These are phyloP conservation scores for Drosophila anomalata DNA, from an alignment of 2,888 invertebrate species.

Conservation along the genomic window DNA sequence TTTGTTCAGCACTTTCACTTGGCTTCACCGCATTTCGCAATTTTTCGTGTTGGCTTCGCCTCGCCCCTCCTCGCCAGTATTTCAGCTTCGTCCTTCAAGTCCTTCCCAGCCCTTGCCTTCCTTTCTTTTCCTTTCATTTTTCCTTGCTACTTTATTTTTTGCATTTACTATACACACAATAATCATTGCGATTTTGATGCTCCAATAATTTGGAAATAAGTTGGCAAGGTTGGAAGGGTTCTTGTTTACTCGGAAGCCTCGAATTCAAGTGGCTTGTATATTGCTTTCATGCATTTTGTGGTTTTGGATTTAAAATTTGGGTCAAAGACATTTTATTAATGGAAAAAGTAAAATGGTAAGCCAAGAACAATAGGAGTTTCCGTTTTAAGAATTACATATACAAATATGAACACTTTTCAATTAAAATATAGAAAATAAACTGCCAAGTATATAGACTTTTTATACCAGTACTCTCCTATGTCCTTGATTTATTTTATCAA, in stretches of 20 bases:
- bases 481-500: background rate
- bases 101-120: slow-evolving; percentile 4
- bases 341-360: background rate
- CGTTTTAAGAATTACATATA: too few relatives aligned
- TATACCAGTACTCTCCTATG: background rate
- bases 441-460: too few relatives aligned
- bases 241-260: slow-evolving; percentile 38
- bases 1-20: slow-evolving; percentile 70
- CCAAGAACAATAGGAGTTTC: background rate
- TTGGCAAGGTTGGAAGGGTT: slow-evolving; percentile 59
- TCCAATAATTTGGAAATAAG: slow-evolving; percentile 75
- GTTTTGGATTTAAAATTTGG: slow-evolving; percentile 25
- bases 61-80: slow-evolving; percentile 21
- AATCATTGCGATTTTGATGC: slow-evolving; percentile 79
- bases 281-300: background rate
- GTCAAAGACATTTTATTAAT: slow-evolving; percentile 36
- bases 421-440: too few relatives aligned
- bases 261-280: slow-evolving; percentile 53
- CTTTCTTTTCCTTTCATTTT: slow-evolving; percentile 11
- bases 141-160: slow-evolving; percentile 1
- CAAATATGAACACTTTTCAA: too few relatives aligned
- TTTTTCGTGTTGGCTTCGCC: slow-evolving; percentile 34
- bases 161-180: slow-evolving; percentile 61
- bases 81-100: slow-evolving; percentile 14
- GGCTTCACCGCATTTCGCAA: slow-evolving; percentile 41